Conservation (phyloP, 2,797 vertebrate species). For the Sylvilagus floridanus region DNA sequence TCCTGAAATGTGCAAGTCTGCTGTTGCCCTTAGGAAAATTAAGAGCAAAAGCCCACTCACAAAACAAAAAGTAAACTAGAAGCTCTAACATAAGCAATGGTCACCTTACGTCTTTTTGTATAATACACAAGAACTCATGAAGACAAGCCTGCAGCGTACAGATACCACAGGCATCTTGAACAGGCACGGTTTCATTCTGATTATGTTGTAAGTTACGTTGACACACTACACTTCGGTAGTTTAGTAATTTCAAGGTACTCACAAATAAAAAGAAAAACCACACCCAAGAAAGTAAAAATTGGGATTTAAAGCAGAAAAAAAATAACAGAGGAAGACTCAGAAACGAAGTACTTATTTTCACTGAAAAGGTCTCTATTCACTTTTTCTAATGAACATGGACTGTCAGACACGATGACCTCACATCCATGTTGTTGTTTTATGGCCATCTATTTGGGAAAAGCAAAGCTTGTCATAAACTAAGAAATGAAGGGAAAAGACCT, state of each 20-base stretch:
- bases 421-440: constrained; percentile 20
- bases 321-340: constrained; percentile 8
- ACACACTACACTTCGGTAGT: not conserved
- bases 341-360: constrained; percentile 12
- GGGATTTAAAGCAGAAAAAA: constrained; percentile 46
- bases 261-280: constrained; percentile 33
- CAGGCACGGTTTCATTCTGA: not conserved
- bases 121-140: not conserved
- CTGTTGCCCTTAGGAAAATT: constrained; percentile 49
- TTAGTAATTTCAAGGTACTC: constrained; percentile 27
- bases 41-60: not conserved
- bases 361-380: constrained; percentile 1
- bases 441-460: not conserved
- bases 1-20: constrained; percentile 17
- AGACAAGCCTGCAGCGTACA: not conserved
- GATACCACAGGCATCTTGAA: too few species aligned
- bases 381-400: not conserved
- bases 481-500: constrained; percentile 31
- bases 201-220: not conserved
- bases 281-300: not conserved
- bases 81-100: not conserved
- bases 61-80: constrained; percentile 37
- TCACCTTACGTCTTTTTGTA: not conserved
- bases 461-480: constrained; percentile 4
- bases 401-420: not conserved